phyloP scores from a whole-genome alignment of 2,113 vertebrate genomes.

The Alectura lathami region DNA sequence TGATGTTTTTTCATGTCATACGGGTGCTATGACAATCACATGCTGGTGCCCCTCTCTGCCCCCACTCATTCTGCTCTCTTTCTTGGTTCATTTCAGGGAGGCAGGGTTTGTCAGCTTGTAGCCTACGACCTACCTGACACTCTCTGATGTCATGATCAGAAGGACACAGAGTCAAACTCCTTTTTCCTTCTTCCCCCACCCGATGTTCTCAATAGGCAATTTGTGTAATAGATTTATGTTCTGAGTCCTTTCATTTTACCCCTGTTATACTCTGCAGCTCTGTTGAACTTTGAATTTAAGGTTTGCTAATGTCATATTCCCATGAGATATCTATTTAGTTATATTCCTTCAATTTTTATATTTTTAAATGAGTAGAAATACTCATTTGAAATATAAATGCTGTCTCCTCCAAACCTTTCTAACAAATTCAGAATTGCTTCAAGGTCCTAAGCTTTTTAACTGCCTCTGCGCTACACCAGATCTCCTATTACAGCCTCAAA shows the following conservation, averaged over 20 bases:
- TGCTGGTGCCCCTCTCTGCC: background rate
- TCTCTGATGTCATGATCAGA: background rate
- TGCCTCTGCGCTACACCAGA: background rate
- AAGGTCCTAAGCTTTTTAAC: background rate
- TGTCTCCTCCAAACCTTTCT: background rate
- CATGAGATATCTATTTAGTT: background rate
- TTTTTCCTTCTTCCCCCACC: background rate
- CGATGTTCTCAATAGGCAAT: background rate
- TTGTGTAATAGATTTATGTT: background rate
- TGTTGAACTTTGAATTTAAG: background rate
- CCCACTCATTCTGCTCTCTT: background rate
- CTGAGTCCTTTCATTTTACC: background rate
- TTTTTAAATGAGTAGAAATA: constrained; percentile 23
- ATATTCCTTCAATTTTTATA: background rate
- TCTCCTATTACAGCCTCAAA: background rate
- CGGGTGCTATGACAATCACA: rapidly evolving
- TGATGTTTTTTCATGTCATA: rapidly evolving
- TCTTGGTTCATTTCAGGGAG: background rate
- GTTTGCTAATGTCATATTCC: background rate
- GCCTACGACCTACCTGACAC: background rate
- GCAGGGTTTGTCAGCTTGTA: background rate
- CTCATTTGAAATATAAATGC: background rate
- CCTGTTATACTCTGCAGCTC: background rate
- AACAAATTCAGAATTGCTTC: background rate
- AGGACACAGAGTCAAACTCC: background rate